Evolutionary conservation across 2,113 vertebrate species (phyloP).

Genomic region (Condylura cristata): DNA sequence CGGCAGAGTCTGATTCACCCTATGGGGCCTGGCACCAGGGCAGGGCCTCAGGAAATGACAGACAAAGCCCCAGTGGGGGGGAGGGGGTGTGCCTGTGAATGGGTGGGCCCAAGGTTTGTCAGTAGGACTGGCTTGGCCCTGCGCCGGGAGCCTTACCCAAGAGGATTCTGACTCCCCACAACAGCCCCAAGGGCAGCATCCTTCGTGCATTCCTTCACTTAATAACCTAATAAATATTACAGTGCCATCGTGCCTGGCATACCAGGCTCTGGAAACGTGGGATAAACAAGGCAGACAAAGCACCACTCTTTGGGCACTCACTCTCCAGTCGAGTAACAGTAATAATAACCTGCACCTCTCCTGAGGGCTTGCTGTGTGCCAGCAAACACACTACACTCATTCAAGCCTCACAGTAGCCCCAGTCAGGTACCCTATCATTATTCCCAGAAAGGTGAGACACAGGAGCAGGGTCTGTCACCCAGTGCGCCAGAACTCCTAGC

Average conservation of each 20-base stretch:
- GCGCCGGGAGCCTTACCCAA: not conserved
- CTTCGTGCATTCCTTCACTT: conserved; percentile 43
- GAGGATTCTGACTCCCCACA: conserved; percentile 32
- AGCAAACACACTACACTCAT: not conserved
- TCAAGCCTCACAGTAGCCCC: not conserved
- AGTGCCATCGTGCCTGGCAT: not conserved
- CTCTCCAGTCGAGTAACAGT: not conserved
- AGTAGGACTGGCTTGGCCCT: not conserved
- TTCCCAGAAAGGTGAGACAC: not conserved
- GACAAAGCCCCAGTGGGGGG: not conserved
- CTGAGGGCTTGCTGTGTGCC: not conserved
- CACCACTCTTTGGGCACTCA: not conserved
- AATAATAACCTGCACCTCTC: not conserved
- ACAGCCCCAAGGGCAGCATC: not conserved
- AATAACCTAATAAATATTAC: conserved; percentile 56
- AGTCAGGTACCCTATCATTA: not conserved
- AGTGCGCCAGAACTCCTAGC: not conserved
- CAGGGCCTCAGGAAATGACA: conserved; percentile 44
- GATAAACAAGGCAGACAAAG: conserved; percentile 41
- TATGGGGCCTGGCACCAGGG: conserved; percentile 11
- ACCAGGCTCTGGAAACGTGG: not conserved
- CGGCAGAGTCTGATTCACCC: conserved; percentile 34
- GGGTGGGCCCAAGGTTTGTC: not conserved
- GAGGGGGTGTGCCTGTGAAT: conserved; percentile 31
- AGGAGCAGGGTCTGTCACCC: not conserved